Evolutionary conservation across 2,888 invertebrate species (phyloP).

Genomic region (Tholera decimalis): DNA sequence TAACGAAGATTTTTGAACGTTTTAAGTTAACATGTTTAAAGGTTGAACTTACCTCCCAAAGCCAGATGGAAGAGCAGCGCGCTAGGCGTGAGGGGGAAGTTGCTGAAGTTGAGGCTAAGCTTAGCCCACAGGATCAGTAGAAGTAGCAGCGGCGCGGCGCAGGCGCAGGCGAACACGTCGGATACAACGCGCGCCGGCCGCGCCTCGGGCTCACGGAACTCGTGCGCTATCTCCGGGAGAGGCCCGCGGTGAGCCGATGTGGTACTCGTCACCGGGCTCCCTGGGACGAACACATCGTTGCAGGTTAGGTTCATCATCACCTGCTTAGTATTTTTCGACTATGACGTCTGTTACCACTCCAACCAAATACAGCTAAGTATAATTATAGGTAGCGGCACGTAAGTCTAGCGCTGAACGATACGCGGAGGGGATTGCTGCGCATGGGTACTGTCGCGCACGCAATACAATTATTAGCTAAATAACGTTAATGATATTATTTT

Average conservation of each 20-base stretch:
- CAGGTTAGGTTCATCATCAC: too few species aligned
- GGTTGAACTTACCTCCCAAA: constrained; percentile 95
- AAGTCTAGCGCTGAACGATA: too few species aligned
- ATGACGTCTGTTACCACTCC: too few species aligned
- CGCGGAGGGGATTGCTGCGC: too few species aligned
- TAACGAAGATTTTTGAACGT: too few species aligned
- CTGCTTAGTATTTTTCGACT: too few species aligned
- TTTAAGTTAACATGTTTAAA: too few species aligned
- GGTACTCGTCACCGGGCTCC: constrained; percentile 15
- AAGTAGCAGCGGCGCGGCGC: constrained; percentile 95
- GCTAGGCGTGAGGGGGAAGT: constrained; percentile 95
- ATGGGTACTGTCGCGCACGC: too few species aligned
- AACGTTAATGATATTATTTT: too few species aligned
- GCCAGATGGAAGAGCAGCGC: constrained; percentile 98
- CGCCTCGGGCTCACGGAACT: constrained; percentile 98
- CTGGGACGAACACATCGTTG: neutral
- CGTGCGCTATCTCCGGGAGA: constrained; percentile 93
- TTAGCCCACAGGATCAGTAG: constrained; percentile 96
- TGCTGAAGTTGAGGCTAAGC: constrained; percentile 96
- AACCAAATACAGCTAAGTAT: too few species aligned
- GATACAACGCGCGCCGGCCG: constrained; percentile 97
- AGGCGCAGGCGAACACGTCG: constrained; percentile 96
- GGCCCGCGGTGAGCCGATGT: constrained; percentile 77
- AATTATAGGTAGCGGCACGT: too few species aligned
- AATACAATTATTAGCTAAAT: too few species aligned